These are phyloP conservation scores for Hirtodrosophila trivittata DNA, from an alignment of 2,888 invertebrate genomes.

Conservation along the genomic window DNA sequence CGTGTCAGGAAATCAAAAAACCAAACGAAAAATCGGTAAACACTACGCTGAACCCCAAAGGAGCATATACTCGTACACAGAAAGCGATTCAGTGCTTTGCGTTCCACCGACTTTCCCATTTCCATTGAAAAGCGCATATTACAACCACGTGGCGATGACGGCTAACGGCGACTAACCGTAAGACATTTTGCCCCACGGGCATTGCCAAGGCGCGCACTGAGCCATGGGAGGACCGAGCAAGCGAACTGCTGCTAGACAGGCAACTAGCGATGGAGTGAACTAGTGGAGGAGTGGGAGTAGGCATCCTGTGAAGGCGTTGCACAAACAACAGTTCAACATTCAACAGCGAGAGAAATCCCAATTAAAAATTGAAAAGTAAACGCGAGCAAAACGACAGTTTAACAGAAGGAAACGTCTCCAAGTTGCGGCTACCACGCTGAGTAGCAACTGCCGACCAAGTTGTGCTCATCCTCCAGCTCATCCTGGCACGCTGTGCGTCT, in stretches of 20 bases:
- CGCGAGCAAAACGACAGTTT: constrained; percentile 72
- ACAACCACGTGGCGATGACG: constrained; percentile 48
- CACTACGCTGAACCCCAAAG: constrained; percentile 58
- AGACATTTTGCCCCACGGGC: constrained; percentile 50
- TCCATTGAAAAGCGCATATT: constrained; percentile 73
- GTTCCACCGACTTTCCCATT: constrained; percentile 1
- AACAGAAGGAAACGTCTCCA: constrained; percentile 49
- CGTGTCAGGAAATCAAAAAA: constrained; percentile 79
- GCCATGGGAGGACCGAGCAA: constrained; percentile 43
- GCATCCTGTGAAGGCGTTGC: constrained; percentile 53
- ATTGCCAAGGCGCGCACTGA: constrained; percentile 38
- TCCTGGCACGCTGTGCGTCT: constrained; percentile 55
- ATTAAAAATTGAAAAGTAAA: constrained; percentile 72
- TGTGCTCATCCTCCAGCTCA: constrained; percentile 39
- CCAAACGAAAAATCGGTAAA: constrained; percentile 73
- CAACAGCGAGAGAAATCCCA: constrained; percentile 61
- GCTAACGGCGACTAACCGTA: constrained; percentile 42
- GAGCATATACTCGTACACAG: constrained; percentile 8
- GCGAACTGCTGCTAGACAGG: constrained; percentile 35
- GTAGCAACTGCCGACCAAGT: constrained; percentile 24
- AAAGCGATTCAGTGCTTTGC: neutral
- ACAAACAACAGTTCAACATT: constrained; percentile 35
- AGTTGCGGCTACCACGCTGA: constrained; percentile 56
- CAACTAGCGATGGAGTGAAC: constrained; percentile 38
- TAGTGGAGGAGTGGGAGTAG: neutral